Evolutionary conservation across 2,888 invertebrate species (phyloP), one percentile per base, ranked within the genome.

Genomic region (Tethea ocularis): DNA sequence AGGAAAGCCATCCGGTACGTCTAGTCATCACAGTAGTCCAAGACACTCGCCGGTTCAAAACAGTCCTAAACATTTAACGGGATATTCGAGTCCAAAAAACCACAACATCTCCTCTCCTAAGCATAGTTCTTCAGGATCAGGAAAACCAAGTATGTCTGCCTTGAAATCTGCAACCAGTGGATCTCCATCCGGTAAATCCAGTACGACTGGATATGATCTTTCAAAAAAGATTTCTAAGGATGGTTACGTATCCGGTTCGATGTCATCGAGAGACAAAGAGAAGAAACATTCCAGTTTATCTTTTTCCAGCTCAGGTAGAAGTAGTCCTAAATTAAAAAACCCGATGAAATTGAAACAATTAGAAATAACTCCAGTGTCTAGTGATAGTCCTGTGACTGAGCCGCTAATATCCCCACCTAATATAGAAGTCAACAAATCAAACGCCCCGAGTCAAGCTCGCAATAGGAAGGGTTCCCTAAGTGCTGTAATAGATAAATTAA

Each of bases 91-190:
- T 84, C 96, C 96, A 71, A 97, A 96, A 89, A 96, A 95, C 78
- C 97, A 96, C 80, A 96, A 96, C 56, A 95, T 96, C 20, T 95
- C 96, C 15, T 97, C 97, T 17, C 97, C 97, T 22, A 97, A 97
- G 82, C 97, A 97, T 72, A 94, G 94, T 71, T 95, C 95, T 24
- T 94, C 95, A 0, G 94, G 95, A 60, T 96, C 97, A 0, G 97
- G 97, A 0, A 98, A 98, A 79, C 97, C 97, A 0, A 97, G 97
- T 77, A 97, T 98, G 97, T 97, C 97, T 0, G 95, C 97, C 0
- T 86, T 97, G 23, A 97, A 97, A 81, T 97, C 96, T 41, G 97
- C 97, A 0, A 94, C 95, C 0, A 95, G 95, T 76, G 91, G 93
- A 8, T 96, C 96, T 1, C 96, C 96, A 1, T 95, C 94, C n/a